phyloP scores from a whole-genome alignment of 2,888 invertebrate genomes.

The Chloroclystis v-ata region DNA sequence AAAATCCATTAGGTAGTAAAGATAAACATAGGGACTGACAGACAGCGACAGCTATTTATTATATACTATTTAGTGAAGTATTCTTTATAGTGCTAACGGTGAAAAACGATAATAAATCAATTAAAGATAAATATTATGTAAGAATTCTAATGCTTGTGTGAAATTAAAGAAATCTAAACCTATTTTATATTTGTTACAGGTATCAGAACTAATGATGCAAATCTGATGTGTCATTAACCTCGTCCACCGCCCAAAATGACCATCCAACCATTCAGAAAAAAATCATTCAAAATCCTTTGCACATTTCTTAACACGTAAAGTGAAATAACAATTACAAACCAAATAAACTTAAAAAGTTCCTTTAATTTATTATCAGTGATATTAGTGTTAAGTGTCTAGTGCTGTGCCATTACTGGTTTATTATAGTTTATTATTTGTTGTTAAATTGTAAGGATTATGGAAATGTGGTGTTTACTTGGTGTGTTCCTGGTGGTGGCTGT shows the following conservation, averaged over 20 bases:
- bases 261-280: conserved; percentile 54
- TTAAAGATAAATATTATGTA: no score
- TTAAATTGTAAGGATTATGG: conserved; percentile 39
- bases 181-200: conserved; percentile 53
- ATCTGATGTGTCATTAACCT: conserved; percentile 33
- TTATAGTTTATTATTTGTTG: conserved; percentile 25
- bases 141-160: not conserved
- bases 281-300: conserved; percentile 56
- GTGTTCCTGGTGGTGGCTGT: conserved; percentile 47
- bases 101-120: no score
- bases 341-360: conserved; percentile 39
- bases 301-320: conserved; percentile 65
- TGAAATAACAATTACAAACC: conserved; percentile 27
- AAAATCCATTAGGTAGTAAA: no score
- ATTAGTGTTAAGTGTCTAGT: conserved; percentile 56
- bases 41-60: no score
- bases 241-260: conserved; percentile 57
- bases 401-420: conserved; percentile 46
- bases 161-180: conserved; percentile 20
- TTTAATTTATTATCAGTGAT: conserved; percentile 60
- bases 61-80: no score
- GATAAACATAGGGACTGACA: no score
- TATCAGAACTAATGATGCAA: conserved; percentile 36
- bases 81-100: no score
- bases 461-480: conserved; percentile 49